Evolutionary conservation across 2,797 vertebrate species (phyloP).

Genomic region (Natrix natrix): DNA sequence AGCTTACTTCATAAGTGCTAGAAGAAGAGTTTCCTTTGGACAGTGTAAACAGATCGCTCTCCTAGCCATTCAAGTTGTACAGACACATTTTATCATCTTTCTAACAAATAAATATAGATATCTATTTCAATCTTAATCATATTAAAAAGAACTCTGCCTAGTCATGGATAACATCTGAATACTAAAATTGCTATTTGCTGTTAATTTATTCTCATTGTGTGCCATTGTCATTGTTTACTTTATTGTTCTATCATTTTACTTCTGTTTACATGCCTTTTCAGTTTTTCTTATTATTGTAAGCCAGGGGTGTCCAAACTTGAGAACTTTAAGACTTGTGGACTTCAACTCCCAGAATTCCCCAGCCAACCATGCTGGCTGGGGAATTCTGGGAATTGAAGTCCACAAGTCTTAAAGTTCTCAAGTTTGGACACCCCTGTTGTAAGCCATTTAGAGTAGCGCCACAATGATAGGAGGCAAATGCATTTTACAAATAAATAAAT

Average conservation of each 20-base stretch:
- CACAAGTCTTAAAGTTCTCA: too few relatives aligned
- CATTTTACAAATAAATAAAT: not conserved
- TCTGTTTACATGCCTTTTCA: not conserved
- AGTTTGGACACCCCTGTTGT: not conserved
- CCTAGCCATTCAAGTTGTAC: fast-evolving
- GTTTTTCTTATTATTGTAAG: not conserved
- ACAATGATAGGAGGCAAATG: not conserved
- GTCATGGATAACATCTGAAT: not conserved
- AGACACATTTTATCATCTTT: constrained; percentile 7
- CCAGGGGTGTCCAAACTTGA: not conserved
- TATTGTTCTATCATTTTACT: not conserved
- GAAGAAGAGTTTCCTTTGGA: constrained; percentile 15
- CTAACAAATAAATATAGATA: constrained; percentile 23
- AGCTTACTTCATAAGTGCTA: constrained; percentile 41
- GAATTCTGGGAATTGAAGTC: too few relatives aligned
- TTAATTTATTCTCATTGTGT: not conserved
- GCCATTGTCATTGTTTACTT: not conserved
- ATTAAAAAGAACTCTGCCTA: not conserved
- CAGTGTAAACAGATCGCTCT: not conserved
- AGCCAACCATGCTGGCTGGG: too few relatives aligned
- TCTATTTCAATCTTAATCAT: not conserved
- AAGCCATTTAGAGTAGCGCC: not conserved
- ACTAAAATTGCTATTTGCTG: not conserved
- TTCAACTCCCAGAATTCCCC: too few relatives aligned
- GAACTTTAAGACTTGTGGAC: too few relatives aligned